Conservation (phyloP, 2,888 invertebrate genomes). For the Tenodera sinensis region DNA sequence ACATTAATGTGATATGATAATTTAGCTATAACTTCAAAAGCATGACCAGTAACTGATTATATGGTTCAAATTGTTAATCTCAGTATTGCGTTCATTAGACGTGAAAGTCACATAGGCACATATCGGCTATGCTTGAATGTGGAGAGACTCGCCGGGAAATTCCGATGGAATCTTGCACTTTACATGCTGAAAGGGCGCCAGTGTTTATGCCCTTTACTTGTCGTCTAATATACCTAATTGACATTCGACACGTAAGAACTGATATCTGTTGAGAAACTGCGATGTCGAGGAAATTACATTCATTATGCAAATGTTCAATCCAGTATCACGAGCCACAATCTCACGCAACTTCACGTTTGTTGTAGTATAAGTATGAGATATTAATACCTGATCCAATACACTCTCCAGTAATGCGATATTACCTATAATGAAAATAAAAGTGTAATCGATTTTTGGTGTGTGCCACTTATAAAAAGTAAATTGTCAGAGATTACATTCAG, state of each 20-base stretch:
- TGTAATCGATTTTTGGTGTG: too few relatives aligned
- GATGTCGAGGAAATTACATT: not conserved
- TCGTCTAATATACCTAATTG: not conserved
- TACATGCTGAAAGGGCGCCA: not conserved
- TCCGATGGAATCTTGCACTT: not conserved
- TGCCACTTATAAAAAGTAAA: too few relatives aligned
- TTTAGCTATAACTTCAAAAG: not conserved
- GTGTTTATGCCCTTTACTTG: not conserved
- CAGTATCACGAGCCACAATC: not conserved
- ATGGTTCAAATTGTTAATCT: not conserved
- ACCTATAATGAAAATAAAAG: too few relatives aligned
- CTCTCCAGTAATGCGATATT: too few relatives aligned
- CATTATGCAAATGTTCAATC: not conserved
- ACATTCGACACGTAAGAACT: not conserved
- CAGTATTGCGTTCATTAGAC: not conserved
- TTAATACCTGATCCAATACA: too few relatives aligned
- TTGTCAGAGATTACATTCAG: too few relatives aligned
- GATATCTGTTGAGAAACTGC: not conserved
- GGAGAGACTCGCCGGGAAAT: not conserved
- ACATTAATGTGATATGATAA: not conserved
- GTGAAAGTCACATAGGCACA: not conserved
- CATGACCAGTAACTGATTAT: not conserved
- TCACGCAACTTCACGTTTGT: not conserved
- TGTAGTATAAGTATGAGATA: not conserved
- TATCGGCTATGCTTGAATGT: not conserved